Evolutionary conservation across 2,888 invertebrate species (phyloP), one percentile per base, ranked within the genome.

Genomic region (Hirudinaria manillensis): DNA sequence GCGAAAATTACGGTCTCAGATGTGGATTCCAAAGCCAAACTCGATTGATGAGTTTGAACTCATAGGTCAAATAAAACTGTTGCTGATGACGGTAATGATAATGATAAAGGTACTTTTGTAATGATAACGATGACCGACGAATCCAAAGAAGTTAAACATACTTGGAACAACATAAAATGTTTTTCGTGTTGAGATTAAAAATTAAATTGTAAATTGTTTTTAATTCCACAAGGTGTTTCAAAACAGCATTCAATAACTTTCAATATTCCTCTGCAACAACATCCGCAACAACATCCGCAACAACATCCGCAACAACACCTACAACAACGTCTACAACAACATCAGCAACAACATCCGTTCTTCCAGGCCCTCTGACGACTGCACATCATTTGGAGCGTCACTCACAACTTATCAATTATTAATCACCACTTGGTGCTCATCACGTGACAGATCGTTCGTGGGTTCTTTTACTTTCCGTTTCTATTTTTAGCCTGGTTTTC

Each of bases 41-140:
- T 45, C 45, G 45, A 45, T 45, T 45, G 45, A 45, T 45, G 45
- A 16, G 1, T 45, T 45, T 45, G 45, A 45, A 45, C 45, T 45
- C 4, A 16, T 10, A 45, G 45, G 45, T 45, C 45, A 45, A 45
- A 45, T 45, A 10, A 61, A 27, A 29, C 24, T 61, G 61, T 27
- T 61, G 61, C 24, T 61, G 61, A 61, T 61, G 61, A 61, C n/a
- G 19, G n/a, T 61, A 10, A 61, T 61, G 61, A 61, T 61, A n/a
- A 61, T 61, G 61, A 61, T 61, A 29, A 61, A 27, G 61, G n/a
- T 13, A 34, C n/a, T 13, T 29, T 29, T 2, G 16, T 45, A 16
- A 45, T 10, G 45, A 45, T 45, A 16, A 45, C 10, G 45, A 45
- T 45, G 45, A 45, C 13, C n/a, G n/a, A n/a, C n/a, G n/a, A n/a